A percentile compares a stretch with the other conserved stretches of the same genome.
Conservation (phyloP, 2,797 vertebrate species). For the Rhadinocentrus ornatus region DNA sequence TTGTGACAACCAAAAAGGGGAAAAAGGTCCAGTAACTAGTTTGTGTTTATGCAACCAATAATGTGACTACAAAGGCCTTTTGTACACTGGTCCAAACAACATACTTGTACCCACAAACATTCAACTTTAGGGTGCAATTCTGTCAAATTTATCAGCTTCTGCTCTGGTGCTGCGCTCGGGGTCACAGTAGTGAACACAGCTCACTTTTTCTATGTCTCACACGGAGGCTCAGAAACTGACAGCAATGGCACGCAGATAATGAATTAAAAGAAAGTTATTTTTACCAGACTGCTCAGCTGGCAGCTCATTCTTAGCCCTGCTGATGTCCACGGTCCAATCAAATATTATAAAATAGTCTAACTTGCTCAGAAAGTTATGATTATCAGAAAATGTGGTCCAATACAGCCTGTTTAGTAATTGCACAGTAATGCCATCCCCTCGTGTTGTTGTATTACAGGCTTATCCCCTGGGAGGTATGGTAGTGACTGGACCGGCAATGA, state of each 20-base stretch:
- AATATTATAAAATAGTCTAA: not conserved
- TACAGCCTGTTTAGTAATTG: not conserved
- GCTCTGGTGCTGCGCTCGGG: not conserved
- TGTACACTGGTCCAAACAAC: not conserved
- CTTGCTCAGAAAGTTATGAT: not conserved
- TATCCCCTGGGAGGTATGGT: not conserved
- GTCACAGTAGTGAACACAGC: not conserved
- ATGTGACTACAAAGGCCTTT: constrained; percentile 1
- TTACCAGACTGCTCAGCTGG: not conserved
- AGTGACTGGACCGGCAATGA: not conserved
- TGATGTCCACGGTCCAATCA: not conserved
- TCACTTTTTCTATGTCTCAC: not conserved
- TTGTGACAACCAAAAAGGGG: constrained; percentile 46
- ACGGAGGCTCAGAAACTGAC: not conserved
- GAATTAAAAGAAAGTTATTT: not conserved
- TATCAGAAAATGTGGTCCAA: not conserved
- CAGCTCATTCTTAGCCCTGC: not conserved
- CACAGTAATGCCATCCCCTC: not conserved
- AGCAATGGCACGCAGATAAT: not conserved
- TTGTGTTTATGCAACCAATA: constrained; percentile 21
- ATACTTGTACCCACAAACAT: not conserved
- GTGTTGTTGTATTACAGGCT: not conserved
- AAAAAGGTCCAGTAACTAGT: constrained; percentile 19
- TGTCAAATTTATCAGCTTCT: not conserved
- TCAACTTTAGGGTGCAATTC: not conserved